Percentiles rank a stretch among this genome's conserved stretches.
Evolutionary conservation across 2,888 invertebrate genomes (phyloP).

Genomic region (Catocala fraxini): DNA sequence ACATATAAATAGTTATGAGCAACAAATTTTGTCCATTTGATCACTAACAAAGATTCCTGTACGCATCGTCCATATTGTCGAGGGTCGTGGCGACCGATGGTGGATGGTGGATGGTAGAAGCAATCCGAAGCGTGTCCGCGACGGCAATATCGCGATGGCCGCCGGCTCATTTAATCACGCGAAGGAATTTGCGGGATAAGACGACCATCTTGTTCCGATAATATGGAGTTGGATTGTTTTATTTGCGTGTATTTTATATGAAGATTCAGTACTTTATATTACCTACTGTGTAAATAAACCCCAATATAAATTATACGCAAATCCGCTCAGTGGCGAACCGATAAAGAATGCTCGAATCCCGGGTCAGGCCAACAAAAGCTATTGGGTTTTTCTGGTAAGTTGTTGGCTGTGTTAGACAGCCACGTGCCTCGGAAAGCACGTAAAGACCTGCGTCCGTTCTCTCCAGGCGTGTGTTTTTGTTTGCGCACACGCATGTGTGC

Average conservation of each 20-base stretch:
- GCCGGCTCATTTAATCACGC: slow-evolving; percentile 87
- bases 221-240: slow-evolving; percentile 53
- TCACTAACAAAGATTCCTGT: slow-evolving; percentile 53
- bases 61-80: slow-evolving; percentile 37
- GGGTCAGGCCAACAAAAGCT: too few relatives aligned
- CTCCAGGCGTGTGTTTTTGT: too few relatives aligned
- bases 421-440: too few relatives aligned
- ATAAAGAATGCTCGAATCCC: too few relatives aligned
- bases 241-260: not conserved
- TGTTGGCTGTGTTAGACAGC: too few relatives aligned
- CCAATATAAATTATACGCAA: too few relatives aligned
- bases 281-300: too few relatives aligned
- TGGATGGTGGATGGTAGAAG: slow-evolving; percentile 35
- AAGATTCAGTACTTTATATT: too few relatives aligned
- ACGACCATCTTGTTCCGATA: slow-evolving; percentile 48
- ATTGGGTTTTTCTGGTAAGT: too few relatives aligned
- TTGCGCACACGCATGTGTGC: too few relatives aligned
- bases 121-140: slow-evolving; percentile 69
- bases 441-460: too few relatives aligned
- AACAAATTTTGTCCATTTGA: slow-evolving; percentile 55
- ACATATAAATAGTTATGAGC: slow-evolving; percentile 51
- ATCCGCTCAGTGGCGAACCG: too few relatives aligned
- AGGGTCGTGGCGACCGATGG: slow-evolving; percentile 23
- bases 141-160: slow-evolving; percentile 84
- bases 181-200: slow-evolving; percentile 78